Evolutionary conservation across 2,797 vertebrate genomes (phyloP), one percentile per base, ranked within the genome.

Genomic region (Champsocephalus esox): DNA sequence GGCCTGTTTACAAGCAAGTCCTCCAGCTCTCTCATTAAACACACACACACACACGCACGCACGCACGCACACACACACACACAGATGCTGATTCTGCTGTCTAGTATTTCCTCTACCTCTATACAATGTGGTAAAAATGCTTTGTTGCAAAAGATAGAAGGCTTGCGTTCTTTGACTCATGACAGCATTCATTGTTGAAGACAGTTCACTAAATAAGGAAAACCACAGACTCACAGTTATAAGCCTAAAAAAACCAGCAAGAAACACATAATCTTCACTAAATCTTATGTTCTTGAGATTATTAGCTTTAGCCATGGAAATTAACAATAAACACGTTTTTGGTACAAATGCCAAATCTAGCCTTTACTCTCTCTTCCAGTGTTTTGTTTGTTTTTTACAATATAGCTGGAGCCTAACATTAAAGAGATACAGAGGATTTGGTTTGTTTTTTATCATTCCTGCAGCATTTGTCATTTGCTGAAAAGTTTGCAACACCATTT

Each of bases 1-100:
- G 70, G 75, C 81, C 75, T 86, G 85, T 87, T 87, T 91, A 92
- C 79, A 87, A 86, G 81, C 66, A 55, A 72, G 66, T 60, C 77
- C 73, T 88, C 79, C 66, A 73, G 58, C 38, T 52, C 48, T 69
- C 64, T 84, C 57, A 64, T 86, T 73, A 77, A 34, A 77, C 52
- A 80, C 46, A 82, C 10, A 73, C 49, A 77, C 59, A 71, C 21
- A 58, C 44, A 65, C 5, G 71, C 12, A 75, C 50, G n/a, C 24
- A 68, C 44, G 1, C 28, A 4, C 28, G 0, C 28, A 5, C 28
- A 28, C 5, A 75, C 50, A 28, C 24, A 69, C 44, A 66, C 28
- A 63, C 64, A 75, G 41, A 85, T 45, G 69, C 68, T 61, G 44
- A 80, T 78, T 75, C 66, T 59, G 43, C 75, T 66, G 24, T 79